Evolutionary conservation across 2,113 vertebrate genomes (phyloP).

Genomic region (Cyanocitta stelleri): DNA sequence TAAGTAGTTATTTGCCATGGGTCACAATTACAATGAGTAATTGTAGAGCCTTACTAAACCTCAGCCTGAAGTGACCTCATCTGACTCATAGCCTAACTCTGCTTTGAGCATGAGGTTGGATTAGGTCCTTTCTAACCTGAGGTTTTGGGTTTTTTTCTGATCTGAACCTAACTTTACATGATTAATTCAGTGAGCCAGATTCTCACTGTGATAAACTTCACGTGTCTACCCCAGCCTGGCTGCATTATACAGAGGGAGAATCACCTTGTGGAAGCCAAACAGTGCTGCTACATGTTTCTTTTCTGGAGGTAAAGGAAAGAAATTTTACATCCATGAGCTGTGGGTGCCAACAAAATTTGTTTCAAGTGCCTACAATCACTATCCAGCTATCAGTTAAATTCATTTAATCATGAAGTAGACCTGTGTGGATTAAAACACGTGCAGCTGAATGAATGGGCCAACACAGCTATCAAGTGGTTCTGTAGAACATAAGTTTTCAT

Average conservation of each 20-base stretch:
- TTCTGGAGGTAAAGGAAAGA: not conserved
- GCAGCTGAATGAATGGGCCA: not conserved
- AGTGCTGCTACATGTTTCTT: not conserved
- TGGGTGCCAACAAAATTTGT: not conserved
- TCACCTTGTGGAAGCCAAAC: not conserved
- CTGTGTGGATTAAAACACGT: not conserved
- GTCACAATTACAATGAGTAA: not conserved
- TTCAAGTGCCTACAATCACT: not conserved
- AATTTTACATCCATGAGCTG: not conserved
- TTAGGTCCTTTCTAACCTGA: not conserved
- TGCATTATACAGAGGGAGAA: not conserved
- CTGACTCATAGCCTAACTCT: not conserved
- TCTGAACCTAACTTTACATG: not conserved
- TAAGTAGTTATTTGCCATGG: not conserved
- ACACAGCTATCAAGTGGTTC: not conserved
- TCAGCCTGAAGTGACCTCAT: not conserved
- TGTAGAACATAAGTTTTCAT: not conserved
- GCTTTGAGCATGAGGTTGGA: not conserved
- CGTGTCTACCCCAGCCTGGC: not conserved
- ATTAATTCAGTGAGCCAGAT: not conserved
- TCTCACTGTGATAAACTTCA: not conserved
- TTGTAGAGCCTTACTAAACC: not conserved
- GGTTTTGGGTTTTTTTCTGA: not conserved
- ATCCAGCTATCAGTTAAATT: not conserved
- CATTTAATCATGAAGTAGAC: not conserved